A percentile compares a stretch with the other conserved stretches of the same genome.
phyloP scores from a whole-genome alignment of 64 coral and sea anemone genomes.

The Montipora foliosa region DNA sequence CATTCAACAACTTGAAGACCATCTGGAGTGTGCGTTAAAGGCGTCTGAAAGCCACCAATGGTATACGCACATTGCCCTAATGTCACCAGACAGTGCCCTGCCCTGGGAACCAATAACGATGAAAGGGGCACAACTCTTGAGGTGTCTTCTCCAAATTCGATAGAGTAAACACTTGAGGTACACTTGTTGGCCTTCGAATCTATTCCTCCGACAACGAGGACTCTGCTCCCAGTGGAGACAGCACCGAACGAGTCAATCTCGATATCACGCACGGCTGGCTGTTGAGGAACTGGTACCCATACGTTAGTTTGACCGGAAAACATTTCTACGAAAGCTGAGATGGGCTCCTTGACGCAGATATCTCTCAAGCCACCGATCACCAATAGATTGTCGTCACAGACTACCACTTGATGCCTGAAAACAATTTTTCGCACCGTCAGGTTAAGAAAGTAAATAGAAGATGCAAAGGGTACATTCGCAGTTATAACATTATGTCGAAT shows the following conservation, averaged over 20 bases:
- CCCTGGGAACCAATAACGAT: constrained; percentile 7
- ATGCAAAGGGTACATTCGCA: background rate
- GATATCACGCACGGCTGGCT: constrained; percentile 12
- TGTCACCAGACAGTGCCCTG: constrained; percentile 42
- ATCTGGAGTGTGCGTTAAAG: background rate
- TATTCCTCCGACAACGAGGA: constrained; percentile 21
- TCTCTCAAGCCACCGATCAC: constrained; percentile 65
- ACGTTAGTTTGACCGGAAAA: constrained; percentile 31
- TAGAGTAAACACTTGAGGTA: constrained; percentile 1
- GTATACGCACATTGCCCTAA: constrained; percentile 20
- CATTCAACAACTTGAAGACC: constrained; percentile 25
- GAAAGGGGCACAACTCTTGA: background rate
- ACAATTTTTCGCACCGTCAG: background rate
- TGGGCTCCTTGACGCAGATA: constrained; percentile 28
- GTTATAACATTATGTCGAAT: no score
- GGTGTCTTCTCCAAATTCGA: background rate
- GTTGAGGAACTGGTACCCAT: constrained; percentile 34
- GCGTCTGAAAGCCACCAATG: constrained; percentile 55
- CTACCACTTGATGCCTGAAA: constrained; percentile 28
- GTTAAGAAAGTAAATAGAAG: background rate
- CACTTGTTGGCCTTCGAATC: background rate
- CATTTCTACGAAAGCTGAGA: constrained; percentile 38
- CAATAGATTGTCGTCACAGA: background rate
- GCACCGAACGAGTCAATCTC: constrained; percentile 49
- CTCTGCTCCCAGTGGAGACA: background rate